These are phyloP conservation scores for Odontocolon sp. DNA, from an alignment of 2,888 invertebrate species.

Conservation along the genomic window DNA sequence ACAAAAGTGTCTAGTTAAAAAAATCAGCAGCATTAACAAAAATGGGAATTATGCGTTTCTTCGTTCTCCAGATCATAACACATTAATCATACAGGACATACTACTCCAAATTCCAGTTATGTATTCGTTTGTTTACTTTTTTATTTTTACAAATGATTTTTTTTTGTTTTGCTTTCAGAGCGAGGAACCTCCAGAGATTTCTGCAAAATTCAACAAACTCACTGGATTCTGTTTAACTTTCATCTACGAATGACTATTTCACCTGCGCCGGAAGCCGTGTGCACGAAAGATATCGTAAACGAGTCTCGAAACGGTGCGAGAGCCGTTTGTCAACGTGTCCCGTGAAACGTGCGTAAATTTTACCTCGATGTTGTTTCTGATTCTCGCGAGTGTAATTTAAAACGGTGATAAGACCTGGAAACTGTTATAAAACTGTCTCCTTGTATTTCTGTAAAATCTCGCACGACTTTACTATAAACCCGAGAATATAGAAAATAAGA, in stretches of 20 bases:
- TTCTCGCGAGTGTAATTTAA: slow-evolving; percentile 48
- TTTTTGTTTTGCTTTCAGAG: slow-evolving; percentile 37
- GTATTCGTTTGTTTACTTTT: background rate
- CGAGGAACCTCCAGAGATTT: background rate
- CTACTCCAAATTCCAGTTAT: background rate
- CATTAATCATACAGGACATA: background rate
- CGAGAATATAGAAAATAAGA: background rate
- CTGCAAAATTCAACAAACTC: background rate
- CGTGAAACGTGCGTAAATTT: background rate
- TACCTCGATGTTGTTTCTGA: background rate
- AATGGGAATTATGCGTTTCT: too few relatives aligned
- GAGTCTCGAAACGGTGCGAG: background rate
- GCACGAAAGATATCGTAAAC: background rate
- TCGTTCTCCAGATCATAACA: background rate
- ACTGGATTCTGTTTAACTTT: background rate
- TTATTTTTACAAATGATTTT: background rate
- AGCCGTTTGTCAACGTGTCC: slow-evolving; percentile 10
- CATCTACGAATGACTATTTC: background rate
- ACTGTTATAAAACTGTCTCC: slow-evolving; percentile 34
- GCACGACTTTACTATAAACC: slow-evolving; percentile 7
- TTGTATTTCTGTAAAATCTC: slow-evolving; percentile 32
- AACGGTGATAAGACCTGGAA: background rate
- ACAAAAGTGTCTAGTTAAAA: too few relatives aligned
- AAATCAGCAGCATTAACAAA: too few relatives aligned
- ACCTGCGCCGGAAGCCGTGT: background rate